Base-by-base conservation (phyloP, 2,797 vertebrate species). In the Pyrocephalus nanus region DNA sequence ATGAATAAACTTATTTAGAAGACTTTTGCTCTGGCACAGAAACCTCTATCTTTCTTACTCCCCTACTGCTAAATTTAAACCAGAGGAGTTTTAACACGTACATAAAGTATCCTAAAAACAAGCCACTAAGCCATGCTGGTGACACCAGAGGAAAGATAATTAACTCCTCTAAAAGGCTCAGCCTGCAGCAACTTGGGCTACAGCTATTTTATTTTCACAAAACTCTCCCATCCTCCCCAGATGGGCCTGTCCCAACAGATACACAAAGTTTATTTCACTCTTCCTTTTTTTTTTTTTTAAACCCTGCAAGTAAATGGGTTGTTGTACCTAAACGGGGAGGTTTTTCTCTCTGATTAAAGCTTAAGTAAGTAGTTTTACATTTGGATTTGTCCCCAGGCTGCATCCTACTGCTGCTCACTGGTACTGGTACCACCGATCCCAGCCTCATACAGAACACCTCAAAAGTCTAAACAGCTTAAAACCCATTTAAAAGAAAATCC, bases 1-100 rank as follows among this genome's bases (percentile, higher is more conserved):
- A 67, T 43, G 22, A 60, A 72, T 77, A 72, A 94, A 83, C 47
- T 88, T 75, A 91, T 76, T 84, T 54, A 62, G 70, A 72, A 55
- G 62, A 76, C 25, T 69, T 57, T 8, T 75, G 11, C 73, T 88
- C 50, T 36, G 21, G 42, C 58, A 83, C n/a, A 81, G n/a, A 90
- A 91, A 43, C 25, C 5, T 50, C 22, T 43, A 1, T 20, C 9
- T 54, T 78, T 81, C 64, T 86, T 62, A 42, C 5, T 92, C 51
- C 36, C 27, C 14, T 53, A 18, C 14, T 51, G 38, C 11, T 48
- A 66, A 69, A 87, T 50, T 74, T 67, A 84, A 88, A 69, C 34
- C 32, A 64, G 6, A 48, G 6, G 54, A 36, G 12, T 43, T 50
- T 40, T 51, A 73, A 42, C 0, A 1, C 14, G 36, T 43, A 71